A percentile compares a stretch with the other conserved stretches of the same genome.
These are phyloP conservation scores for Aspiorhynchus laticeps DNA, from an alignment of 2,113 vertebrate species.

Conservation along the genomic window DNA sequence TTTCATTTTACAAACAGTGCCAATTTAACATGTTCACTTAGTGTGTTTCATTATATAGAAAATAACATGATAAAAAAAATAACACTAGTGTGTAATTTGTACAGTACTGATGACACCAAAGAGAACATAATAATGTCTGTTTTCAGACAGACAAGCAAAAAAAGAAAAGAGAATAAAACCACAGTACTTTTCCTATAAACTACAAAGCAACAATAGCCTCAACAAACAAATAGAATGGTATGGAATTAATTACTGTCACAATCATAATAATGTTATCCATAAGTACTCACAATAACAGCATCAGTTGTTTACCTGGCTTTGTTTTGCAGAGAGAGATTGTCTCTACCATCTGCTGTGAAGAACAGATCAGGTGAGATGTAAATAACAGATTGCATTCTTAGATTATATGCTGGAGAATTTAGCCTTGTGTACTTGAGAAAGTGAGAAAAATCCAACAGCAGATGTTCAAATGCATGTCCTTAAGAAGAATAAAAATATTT, in stretches of 20 bases:
- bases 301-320: neutral
- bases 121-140: neutral
- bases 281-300: conserved; percentile 17
- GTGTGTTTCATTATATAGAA: neutral
- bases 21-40: neutral
- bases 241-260: neutral
- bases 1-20: neutral
- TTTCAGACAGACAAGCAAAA: neutral
- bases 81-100: neutral
- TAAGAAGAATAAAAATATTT: neutral
- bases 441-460: neutral
- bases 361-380: conserved; percentile 33
- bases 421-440: neutral
- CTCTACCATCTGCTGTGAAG: conserved; percentile 41
- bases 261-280: conserved; percentile 31
- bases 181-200: neutral
- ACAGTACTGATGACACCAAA: neutral
- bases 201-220: neutral
- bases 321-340: neutral
- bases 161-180: neutral
- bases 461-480: neutral
- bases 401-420: neutral
- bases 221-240: neutral
- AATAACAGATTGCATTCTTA: conserved; percentile 4
- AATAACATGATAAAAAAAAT: neutral